Conservation (phyloP, 2,888 invertebrate species). For the Iphiclides podalirius region DNA sequence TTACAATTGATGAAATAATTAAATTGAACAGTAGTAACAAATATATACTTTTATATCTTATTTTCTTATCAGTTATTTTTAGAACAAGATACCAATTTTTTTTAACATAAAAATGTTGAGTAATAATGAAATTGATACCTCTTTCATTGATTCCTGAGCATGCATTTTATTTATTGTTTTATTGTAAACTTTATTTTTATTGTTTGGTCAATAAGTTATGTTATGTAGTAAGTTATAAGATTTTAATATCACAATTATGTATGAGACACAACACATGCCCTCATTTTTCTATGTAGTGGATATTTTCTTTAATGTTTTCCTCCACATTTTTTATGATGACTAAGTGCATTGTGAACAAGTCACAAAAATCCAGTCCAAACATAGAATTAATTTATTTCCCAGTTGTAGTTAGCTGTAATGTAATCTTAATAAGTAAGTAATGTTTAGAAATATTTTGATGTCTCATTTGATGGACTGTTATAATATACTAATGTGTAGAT, state of each 20-base stretch:
- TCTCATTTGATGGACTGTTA: slow-evolving; percentile 28
- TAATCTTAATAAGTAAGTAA: slow-evolving; percentile 14
- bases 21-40: no score
- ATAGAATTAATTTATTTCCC: slow-evolving; percentile 15
- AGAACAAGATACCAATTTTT: no score
- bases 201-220: slow-evolving; percentile 31
- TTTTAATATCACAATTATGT: slow-evolving; percentile 21
- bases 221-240: slow-evolving; percentile 25
- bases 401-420: slow-evolving; percentile 18
- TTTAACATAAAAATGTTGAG: no score
- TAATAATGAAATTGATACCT: no score
- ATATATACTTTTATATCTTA: no score
- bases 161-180: slow-evolving; percentile 52
- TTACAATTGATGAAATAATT: no score
- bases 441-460: slow-evolving; percentile 13
- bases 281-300: slow-evolving; percentile 10
- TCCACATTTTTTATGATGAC: neutral
- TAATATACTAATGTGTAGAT: slow-evolving; percentile 27
- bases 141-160: slow-evolving; percentile 43
- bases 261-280: slow-evolving; percentile 3
- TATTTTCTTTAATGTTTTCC: neutral
- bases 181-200: slow-evolving; percentile 38
- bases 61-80: no score
- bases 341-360: slow-evolving; percentile 7
- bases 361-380: slow-evolving; percentile 17